Percentiles rank a stretch among this genome's conserved stretches.
Conservation (phyloP, 2,113 vertebrate species). For the Lycocorax pyrrhopterus region DNA sequence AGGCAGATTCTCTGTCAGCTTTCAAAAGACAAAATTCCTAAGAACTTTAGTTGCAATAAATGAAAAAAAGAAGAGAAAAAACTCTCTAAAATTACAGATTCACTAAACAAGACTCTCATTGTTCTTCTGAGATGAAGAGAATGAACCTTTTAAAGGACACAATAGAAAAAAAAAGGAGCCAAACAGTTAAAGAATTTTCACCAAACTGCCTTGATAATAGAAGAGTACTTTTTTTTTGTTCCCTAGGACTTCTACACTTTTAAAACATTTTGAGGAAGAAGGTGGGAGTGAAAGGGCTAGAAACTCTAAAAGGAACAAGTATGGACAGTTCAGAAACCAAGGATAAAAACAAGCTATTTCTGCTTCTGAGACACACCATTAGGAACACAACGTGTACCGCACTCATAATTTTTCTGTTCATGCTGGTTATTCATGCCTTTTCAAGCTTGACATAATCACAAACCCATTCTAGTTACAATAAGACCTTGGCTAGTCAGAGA, state of each 20-base stretch:
- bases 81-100: neutral
- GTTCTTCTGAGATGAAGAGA: neutral
- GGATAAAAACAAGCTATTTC: neutral
- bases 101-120: neutral
- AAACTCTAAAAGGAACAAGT: neutral
- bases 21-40: neutral
- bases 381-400: neutral
- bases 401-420: neutral
- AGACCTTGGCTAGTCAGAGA: neutral
- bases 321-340: neutral
- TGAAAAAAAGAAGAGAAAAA: neutral
- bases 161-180: neutral
- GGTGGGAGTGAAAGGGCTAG: neutral
- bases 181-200: neutral
- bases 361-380: neutral
- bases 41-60: neutral
- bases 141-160: neutral
- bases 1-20: neutral
- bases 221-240: neutral
- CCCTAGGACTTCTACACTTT: neutral
- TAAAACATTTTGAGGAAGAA: neutral
- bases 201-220: neutral
- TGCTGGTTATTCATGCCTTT: neutral
- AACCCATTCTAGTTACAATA: neutral
- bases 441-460: neutral